Evolutionary conservation across 2,113 vertebrate species (phyloP), one percentile per base, ranked within the genome.

Genomic region (Garra rufa): DNA sequence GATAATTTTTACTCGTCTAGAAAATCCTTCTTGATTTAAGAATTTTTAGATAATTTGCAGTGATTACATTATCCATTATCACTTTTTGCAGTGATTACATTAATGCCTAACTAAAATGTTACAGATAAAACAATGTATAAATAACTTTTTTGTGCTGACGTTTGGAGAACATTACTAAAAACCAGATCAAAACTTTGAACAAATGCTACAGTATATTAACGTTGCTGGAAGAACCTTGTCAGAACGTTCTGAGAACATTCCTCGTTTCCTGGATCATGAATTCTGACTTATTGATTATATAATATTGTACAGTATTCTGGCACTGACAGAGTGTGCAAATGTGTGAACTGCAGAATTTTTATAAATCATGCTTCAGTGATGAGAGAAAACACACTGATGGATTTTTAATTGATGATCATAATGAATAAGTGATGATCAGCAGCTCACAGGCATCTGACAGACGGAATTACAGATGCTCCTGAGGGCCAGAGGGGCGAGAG

Each of bases 401-500:
- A 41, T 70, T n/a, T 70, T 70, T 70, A 70, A 41, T 70, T 41
- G 3, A 70, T n/a, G 34, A 41, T 70, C 17, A 41, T 15, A 34
- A 34, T 70, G 38, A 70, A 70, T 70, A 70, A 70, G 19, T 21
- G 67, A 41, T 70, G 5, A 41, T 4, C 0, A n/a, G 3, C 67
- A 10, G 67, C 30, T 70, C 30, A 9, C 28, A 15, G 63, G 28
- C 63, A n/a, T 70, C 19, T 41, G 67, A 70, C 67, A 70, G 41
- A 70, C 41, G 67, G 67, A 69, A 3, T 21, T 41, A 69, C 34
- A 69, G 65, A 41, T 21, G 59, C 59, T 61, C 0, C 24, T 61
- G 65, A 41, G n/a, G 67, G 34, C 67, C 67, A 10, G 67, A 70
- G 67, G 65, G 67, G 67, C 9, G 57, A 61, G n/a, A 61, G n/a